Percentiles rank a stretch among this genome's conserved stretches.
These are phyloP conservation scores for Hemibagrus guttatus DNA, from an alignment of 2,797 vertebrate genomes.

Conservation along the genomic window DNA sequence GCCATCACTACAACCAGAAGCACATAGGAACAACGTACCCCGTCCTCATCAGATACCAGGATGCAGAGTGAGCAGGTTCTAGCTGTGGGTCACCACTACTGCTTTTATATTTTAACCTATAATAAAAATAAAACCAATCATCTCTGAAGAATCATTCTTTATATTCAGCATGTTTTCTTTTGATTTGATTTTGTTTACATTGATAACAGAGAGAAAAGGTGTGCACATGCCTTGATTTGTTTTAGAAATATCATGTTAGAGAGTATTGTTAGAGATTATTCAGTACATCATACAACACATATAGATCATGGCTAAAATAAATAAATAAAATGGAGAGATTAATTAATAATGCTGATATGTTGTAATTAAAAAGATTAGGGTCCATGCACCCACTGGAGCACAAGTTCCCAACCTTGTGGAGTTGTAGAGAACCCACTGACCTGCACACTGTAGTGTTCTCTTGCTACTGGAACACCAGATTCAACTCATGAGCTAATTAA, in stretches of 20 bases:
- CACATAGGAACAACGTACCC: slow-evolving; percentile 83
- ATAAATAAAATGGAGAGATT: too few species aligned
- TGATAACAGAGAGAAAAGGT: background rate
- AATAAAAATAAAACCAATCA: slow-evolving; percentile 73
- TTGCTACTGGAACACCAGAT: background rate
- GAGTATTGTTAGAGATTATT: background rate
- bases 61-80: slow-evolving; percentile 21
- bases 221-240: background rate
- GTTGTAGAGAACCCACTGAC: background rate
- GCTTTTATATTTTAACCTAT: slow-evolving; percentile 73
- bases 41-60: slow-evolving; percentile 74
- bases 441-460: background rate
- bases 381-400: too few species aligned
- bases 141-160: slow-evolving; percentile 10
- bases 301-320: background rate
- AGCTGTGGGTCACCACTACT: slow-evolving; percentile 62
- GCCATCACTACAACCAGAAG: slow-evolving; percentile 80
- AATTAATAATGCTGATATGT: too few species aligned
- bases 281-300: background rate
- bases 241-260: background rate
- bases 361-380: too few species aligned
- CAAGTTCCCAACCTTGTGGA: too few species aligned
- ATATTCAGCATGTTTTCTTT: background rate
- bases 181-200: background rate
- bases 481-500: background rate